Base-by-base conservation (phyloP, 2,888 invertebrate genomes). In the Atethmia centrago region DNA sequence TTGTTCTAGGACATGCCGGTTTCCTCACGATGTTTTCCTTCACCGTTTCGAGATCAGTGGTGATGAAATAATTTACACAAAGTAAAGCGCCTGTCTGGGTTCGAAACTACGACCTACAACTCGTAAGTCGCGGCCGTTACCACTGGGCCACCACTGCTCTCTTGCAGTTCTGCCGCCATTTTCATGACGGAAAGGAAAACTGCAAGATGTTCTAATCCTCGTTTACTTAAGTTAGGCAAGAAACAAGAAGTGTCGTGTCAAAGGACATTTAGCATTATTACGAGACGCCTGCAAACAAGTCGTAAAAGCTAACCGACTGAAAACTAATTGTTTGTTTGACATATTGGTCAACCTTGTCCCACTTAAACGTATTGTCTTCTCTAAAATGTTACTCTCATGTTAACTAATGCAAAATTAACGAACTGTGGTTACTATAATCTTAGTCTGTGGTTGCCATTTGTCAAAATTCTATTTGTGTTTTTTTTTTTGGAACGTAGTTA, bases 291-390 rank as follows among this genome's bases (percentile, higher is more conserved):
- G 45, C 51, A 51, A 19, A 61, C 49, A 47, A 47, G 21, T 67
- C 75, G 74, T 74, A 51, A 74, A 80, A 67, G 21, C n/a, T 63
- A 36, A 45, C 73, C n/a, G 21, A 8, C 55, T 62, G 53, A 65
- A 72, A 74, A 74, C n/a, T 74, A 80, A 80, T 53, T 67, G 62
- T 61, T 65, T 36, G n/a, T 40, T 3, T 62, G 66, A 55, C 74
- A 62, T 55, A 49, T 61, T 40, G 16, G 51, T 16, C 4, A 59
- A 14, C 74, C 74, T 74, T 62, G 61, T 67, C 0, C 61, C 5
- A 56, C 21, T 31, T 47, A n/a, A 9, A 64, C n/a, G 3, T 42
- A n/a, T 65, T 36, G 36, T 55, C 14, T 28, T 53, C 0, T 19
- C 10, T 8, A 31, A 36, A 36, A 68, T 59, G 14, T 67, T 19